Conservation (phyloP, 2,888 invertebrate genomes). For the Papilio demoleus region DNA sequence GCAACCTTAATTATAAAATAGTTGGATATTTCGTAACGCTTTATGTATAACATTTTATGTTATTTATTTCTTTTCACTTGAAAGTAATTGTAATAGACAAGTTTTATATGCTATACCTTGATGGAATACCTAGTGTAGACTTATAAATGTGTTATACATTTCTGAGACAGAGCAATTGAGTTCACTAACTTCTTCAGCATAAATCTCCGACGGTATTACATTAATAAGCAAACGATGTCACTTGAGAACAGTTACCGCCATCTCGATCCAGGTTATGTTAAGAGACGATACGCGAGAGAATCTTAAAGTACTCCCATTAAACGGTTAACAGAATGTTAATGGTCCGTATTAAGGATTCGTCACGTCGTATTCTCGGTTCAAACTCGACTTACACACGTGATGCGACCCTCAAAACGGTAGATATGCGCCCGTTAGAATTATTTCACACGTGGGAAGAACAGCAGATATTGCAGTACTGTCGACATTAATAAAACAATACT, state of each 20-base stretch:
- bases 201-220: not conserved
- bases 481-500: not conserved
- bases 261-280: constrained; percentile 8
- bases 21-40: not conserved
- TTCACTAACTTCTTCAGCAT: not conserved
- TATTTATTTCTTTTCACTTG: not conserved
- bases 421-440: constrained; percentile 18
- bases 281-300: constrained; percentile 19
- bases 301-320: constrained; percentile 23
- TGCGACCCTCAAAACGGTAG: constrained; percentile 24
- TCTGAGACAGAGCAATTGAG: not conserved
- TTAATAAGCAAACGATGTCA: not conserved
- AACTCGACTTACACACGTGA: constrained; percentile 26
- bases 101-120: too few species aligned
- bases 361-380: not conserved
- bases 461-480: constrained; percentile 54
- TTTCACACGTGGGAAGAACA: constrained; percentile 47
- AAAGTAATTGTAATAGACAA: too few species aligned
- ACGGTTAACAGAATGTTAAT: constrained; percentile 19
- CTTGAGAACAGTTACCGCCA: constrained; percentile 10
- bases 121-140: not conserved
- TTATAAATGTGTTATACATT: too few species aligned
- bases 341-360: constrained; percentile 15
- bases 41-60: not conserved
- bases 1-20: constrained; percentile 8